Conservation (phyloP, 2,888 invertebrate species). For the Keiferia lycopersicella region DNA sequence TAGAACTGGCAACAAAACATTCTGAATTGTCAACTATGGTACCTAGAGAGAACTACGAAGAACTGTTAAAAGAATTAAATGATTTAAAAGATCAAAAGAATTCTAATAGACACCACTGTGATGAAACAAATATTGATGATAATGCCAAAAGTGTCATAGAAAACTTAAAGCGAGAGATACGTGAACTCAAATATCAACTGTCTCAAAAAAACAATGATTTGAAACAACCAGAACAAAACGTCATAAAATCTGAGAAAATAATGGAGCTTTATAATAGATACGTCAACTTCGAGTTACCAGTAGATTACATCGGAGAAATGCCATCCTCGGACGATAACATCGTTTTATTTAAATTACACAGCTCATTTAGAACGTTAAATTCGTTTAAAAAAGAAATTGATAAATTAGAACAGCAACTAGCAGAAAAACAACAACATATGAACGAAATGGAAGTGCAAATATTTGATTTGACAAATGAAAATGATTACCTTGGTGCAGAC, state of each 20-base stretch:
- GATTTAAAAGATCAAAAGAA: constrained; percentile 59
- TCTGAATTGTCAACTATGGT: constrained; percentile 56
- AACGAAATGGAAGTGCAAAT: constrained; percentile 79
- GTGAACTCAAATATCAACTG: constrained; percentile 65
- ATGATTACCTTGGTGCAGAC: constrained; percentile 73
- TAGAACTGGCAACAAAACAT: constrained; percentile 61
- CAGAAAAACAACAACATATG: constrained; percentile 78
- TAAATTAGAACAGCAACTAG: constrained; percentile 78
- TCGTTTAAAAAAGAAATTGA: constrained; percentile 83
- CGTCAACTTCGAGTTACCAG: constrained; percentile 72
- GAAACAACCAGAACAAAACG: constrained; percentile 46
- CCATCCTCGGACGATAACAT: constrained; percentile 64
- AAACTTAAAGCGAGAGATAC: constrained; percentile 72
- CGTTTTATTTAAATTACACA: constrained; percentile 73
- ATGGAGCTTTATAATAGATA: constrained; percentile 73
- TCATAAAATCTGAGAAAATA: constrained; percentile 62
- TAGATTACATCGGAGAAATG: constrained; percentile 73
- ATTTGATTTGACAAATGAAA: constrained; percentile 77
- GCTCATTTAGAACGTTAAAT: constrained; percentile 77
- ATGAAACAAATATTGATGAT: constrained; percentile 75
- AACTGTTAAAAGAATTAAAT: constrained; percentile 59
- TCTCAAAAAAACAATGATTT: constrained; percentile 48
- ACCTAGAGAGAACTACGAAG: constrained; percentile 63
- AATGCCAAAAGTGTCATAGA: constrained; percentile 77
- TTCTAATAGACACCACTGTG: constrained; percentile 57